These are phyloP conservation scores for Drosophila crucigera DNA, from an alignment of 2,888 invertebrate species.

Conservation along the genomic window DNA sequence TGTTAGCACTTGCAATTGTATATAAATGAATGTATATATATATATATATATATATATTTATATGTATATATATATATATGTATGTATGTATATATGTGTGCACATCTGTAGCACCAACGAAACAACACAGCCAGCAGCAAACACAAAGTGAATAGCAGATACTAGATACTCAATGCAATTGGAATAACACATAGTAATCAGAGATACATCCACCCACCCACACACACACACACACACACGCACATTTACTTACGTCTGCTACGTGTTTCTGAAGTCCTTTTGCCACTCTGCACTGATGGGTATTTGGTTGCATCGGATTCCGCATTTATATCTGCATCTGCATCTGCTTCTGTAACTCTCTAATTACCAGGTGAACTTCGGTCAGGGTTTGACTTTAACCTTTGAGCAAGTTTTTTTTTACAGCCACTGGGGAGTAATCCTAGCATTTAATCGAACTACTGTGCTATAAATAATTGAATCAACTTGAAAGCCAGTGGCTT, in stretches of 20 bases:
- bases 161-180: conserved; percentile 12
- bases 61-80: not conserved
- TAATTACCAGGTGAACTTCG: conserved; percentile 29
- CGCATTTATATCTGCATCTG: not conserved
- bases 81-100: not conserved
- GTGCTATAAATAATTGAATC: conserved; percentile 18
- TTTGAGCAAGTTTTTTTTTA: conserved; percentile 2
- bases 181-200: conserved; percentile 10
- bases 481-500: not conserved
- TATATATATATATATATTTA: not conserved
- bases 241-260: not conserved
- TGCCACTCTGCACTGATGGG: not conserved
- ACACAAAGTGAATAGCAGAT: conserved; percentile 2
- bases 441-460: conserved; percentile 8
- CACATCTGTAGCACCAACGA: not conserved
- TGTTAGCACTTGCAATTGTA: conserved; percentile 6
- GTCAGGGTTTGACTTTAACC: conserved; percentile 1
- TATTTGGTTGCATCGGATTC: conserved; percentile 2
- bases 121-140: not conserved
- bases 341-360: conserved; percentile 4
- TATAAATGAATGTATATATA: not conserved
- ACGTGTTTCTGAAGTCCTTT: conserved; percentile 14
- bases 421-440: not conserved
- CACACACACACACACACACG: not conserved
- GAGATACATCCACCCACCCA: not conserved